Conservation (phyloP, 2,797 vertebrate species). For the Percopsis omiscomaycus region DNA sequence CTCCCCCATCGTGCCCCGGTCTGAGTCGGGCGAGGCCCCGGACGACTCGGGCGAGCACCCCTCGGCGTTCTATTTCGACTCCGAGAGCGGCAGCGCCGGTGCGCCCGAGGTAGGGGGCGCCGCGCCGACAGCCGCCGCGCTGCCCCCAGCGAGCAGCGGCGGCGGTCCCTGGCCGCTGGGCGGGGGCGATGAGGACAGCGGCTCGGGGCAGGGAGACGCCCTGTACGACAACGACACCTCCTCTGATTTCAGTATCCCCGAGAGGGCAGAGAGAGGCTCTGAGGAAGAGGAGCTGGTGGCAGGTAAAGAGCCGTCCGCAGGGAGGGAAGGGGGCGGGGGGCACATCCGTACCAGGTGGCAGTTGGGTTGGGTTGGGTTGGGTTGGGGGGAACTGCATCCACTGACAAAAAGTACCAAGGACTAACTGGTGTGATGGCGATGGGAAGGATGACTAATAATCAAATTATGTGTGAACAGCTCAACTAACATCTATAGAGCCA, state of each 20-base stretch:
- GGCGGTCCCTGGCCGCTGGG: slow-evolving; percentile 75
- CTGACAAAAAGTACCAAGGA: slow-evolving; percentile 11
- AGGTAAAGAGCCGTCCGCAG: slow-evolving; percentile 79
- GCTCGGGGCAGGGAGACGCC: slow-evolving; percentile 88
- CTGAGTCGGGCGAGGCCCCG: slow-evolving; percentile 46
- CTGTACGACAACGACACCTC: slow-evolving; percentile 93
- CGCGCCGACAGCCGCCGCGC: slow-evolving; percentile 7
- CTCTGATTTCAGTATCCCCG: slow-evolving; percentile 94
- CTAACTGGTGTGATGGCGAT: too few relatives aligned
- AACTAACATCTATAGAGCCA: too few relatives aligned
- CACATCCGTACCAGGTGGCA: too few relatives aligned
- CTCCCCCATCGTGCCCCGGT: slow-evolving; percentile 41
- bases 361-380: not conserved
- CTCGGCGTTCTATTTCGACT: slow-evolving; percentile 79
- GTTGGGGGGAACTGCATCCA: not conserved
- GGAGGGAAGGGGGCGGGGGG: too few relatives aligned
- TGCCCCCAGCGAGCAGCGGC: slow-evolving; percentile 24
- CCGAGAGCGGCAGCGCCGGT: slow-evolving; percentile 64
- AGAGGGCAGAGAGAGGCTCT: slow-evolving; percentile 82
- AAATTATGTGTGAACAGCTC: too few relatives aligned
- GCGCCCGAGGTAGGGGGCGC: slow-evolving; percentile 41
- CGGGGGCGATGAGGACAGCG: slow-evolving; percentile 85
- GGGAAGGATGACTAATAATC: slow-evolving; percentile 36
- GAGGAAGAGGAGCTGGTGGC: slow-evolving; percentile 82
- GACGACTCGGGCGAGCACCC: slow-evolving; percentile 68